Conservation (phyloP, 2,888 invertebrate genomes). For the Chesias legatella region DNA sequence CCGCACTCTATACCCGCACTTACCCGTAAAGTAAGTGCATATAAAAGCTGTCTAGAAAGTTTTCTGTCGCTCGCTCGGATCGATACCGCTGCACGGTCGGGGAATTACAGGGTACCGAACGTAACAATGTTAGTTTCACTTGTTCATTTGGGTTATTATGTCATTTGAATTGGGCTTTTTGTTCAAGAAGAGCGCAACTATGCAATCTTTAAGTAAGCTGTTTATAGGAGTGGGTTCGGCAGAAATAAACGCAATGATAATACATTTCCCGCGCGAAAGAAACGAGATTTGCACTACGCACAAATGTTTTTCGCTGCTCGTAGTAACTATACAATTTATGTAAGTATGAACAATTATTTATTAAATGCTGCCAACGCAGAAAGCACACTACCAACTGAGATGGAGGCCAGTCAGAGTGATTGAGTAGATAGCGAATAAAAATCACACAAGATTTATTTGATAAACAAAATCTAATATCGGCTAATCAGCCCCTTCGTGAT, state of each 20-base stretch:
- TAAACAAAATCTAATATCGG: constrained; percentile 27
- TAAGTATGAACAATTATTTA: too few species aligned
- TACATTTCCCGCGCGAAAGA: too few species aligned
- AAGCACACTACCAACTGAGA: too few species aligned
- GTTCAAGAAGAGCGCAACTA: constrained; percentile 7
- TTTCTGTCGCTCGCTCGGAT: constrained; percentile 77
- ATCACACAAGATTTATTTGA: constrained; percentile 4
- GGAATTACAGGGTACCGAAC: constrained; percentile 67
- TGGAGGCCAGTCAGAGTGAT: too few species aligned
- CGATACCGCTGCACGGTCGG: constrained; percentile 57
- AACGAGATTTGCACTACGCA: too few species aligned
- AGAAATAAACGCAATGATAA: too few species aligned
- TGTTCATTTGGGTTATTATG: constrained; percentile 76
- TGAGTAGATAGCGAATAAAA: not conserved
- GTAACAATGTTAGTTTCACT: constrained; percentile 62
- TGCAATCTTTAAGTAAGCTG: too few species aligned
- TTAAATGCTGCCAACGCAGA: too few species aligned
- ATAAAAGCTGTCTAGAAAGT: constrained; percentile 82
- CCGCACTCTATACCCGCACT: constrained; percentile 46
- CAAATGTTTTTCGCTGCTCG: too few species aligned
- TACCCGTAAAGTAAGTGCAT: constrained; percentile 74
- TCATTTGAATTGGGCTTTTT: constrained; percentile 44
- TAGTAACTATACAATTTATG: too few species aligned
- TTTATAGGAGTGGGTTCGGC: too few species aligned
- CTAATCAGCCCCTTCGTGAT: constrained; percentile 38